A percentile compares a stretch with the other conserved stretches of the same genome.
These are phyloP conservation scores for Ptychoptera albimana DNA, from an alignment of 2,888 invertebrate species.

Conservation along the genomic window DNA sequence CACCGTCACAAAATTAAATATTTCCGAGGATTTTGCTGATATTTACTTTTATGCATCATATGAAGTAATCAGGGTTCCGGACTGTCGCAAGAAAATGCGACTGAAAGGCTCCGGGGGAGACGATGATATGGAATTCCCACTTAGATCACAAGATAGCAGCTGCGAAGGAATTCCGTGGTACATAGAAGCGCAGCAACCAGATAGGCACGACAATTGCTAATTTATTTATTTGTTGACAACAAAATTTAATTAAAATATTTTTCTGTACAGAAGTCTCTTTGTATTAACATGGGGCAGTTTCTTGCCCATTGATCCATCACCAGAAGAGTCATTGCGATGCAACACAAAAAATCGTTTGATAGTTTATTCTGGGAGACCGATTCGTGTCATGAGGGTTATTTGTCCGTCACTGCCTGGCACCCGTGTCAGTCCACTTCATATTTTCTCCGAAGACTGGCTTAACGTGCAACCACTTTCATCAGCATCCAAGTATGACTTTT, in stretches of 20 bases:
- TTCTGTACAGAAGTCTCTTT: constrained; percentile 45
- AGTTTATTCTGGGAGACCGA: constrained; percentile 59
- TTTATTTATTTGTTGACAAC: background rate
- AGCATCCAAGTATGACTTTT: constrained; percentile 25
- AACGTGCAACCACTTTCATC: constrained; percentile 23
- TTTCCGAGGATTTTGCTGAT: constrained; percentile 67
- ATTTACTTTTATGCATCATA: constrained; percentile 62
- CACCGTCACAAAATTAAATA: constrained; percentile 52
- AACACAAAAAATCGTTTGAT: constrained; percentile 64
- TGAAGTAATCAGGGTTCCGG: constrained; percentile 45
- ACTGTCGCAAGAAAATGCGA: constrained; percentile 47
- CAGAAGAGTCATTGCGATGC: constrained; percentile 48
- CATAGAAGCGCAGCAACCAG: constrained; percentile 60
- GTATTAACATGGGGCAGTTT: constrained; percentile 71
- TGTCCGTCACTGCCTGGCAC: constrained; percentile 57
- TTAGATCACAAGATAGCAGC: constrained; percentile 35
- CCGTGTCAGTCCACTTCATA: constrained; percentile 50
- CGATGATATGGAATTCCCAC: constrained; percentile 45
- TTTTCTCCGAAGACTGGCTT: constrained; percentile 67
- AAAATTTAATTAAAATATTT: background rate
- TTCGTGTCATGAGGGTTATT: constrained; percentile 39
- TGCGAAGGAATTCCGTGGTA: constrained; percentile 49
- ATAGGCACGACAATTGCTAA: constrained; percentile 29
- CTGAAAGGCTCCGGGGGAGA: constrained; percentile 49
- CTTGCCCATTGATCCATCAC: constrained; percentile 43